Base-by-base conservation (phyloP, 2,113 vertebrate genomes). In the Rhizomys pruinosus region DNA sequence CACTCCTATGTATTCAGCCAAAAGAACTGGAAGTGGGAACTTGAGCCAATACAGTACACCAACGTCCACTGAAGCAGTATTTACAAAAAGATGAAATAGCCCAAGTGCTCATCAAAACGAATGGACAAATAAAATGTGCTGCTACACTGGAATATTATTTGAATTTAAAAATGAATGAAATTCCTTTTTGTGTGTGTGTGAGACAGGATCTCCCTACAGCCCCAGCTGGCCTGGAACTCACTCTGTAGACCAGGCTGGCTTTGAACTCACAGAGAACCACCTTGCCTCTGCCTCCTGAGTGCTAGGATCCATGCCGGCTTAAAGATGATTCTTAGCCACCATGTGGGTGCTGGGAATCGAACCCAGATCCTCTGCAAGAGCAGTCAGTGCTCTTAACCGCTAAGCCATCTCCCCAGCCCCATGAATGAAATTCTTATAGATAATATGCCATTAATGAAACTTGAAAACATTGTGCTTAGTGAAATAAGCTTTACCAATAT, bases 401-500 rank as follows among this genome's bases (percentile, higher is more conserved):
- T n/a, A n/a, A n/a, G n/a, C n/a, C n/a, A n/a, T n/a, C n/a, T n/a
- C n/a, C n/a, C n/a, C n/a, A n/a, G n/a, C n/a, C n/a, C n/a, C n/a
- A 76, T 13, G 27, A 84, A 77, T 64, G 55, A 77, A 80, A 64
- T 91, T 82, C 32, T 79, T 19, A 79, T 52, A 52, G 4, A n/a
- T 79, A 25, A 19, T 47, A 42, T 4, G 72, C 27, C 7, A 39
- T 8, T 2, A 34, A 88, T 84, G 34, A 88, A 88, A 32, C 57
- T 52, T 39, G 2, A 91, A 90, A 91, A 91, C 10, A 52, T 11
- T 52, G 25, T 64, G 44, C 19, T 91, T 84, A 37, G 37, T 90
- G 29, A 95, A 90, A 55, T 72, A 66, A 87, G 34, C 9, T 69
- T 90, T 39, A 64, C 39, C 85, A 84, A 84, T 57, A 86, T 44